These are phyloP conservation scores for Mesoclemmys tuberculata DNA, from an alignment of 2,113 vertebrate species.

Conservation along the genomic window DNA sequence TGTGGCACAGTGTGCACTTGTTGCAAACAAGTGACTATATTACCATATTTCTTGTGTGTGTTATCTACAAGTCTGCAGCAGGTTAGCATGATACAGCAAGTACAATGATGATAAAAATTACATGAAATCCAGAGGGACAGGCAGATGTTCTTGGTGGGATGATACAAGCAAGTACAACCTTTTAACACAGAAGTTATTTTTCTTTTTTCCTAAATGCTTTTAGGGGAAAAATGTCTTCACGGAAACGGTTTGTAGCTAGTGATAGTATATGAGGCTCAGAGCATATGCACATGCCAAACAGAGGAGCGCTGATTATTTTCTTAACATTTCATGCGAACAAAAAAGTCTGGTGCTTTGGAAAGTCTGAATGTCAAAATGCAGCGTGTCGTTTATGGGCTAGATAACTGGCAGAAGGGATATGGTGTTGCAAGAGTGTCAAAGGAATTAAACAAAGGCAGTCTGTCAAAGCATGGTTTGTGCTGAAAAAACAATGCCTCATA, in stretches of 20 bases:
- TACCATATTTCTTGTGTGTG: neutral
- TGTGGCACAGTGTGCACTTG: neutral
- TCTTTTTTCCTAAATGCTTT: neutral
- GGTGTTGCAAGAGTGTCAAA: conserved; percentile 32
- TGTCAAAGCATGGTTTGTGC: conserved; percentile 2
- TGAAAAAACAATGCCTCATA: neutral
- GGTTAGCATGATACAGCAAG: neutral
- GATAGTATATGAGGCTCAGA: neutral
- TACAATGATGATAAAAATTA: neutral
- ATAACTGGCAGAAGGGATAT: neutral
- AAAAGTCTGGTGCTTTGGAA: conserved; percentile 33
- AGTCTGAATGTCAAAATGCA: conserved; percentile 39
- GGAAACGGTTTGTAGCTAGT: neutral
- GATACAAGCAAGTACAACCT: neutral
- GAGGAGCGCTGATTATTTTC: conserved; percentile 1
- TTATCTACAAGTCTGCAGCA: neutral
- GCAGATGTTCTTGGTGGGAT: neutral
- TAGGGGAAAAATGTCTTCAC: neutral
- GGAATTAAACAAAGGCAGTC: conserved; percentile 30
- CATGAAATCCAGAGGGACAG: neutral
- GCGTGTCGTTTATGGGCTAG: conserved; percentile 8
- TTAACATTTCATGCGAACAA: neutral
- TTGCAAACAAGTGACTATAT: neutral
- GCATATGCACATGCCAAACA: neutral
- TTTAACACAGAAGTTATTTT: neutral